Percentiles rank a stretch among this genome's conserved stretches.
Evolutionary conservation across 2,797 vertebrate genomes (phyloP).

Genomic region (Danio albolineatus): DNA sequence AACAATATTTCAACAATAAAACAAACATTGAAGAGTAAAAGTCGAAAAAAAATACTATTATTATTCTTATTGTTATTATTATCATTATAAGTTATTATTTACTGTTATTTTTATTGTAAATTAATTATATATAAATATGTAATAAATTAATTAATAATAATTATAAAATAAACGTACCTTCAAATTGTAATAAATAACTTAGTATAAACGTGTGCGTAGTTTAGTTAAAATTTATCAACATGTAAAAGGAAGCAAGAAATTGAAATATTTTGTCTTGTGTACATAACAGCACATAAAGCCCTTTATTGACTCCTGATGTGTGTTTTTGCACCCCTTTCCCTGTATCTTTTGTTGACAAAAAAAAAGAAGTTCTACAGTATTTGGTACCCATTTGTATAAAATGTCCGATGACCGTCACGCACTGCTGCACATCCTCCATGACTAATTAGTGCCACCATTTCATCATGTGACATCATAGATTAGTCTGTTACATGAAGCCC

Average conservation of each 20-base stretch:
- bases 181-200: too few species aligned
- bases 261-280: not conserved
- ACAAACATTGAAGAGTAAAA: too few species aligned
- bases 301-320: not conserved
- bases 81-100: too few species aligned
- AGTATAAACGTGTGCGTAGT: too few species aligned
- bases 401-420: not conserved
- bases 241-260: not conserved
- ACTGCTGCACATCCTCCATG: slow-evolving; percentile 40
- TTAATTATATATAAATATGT: too few species aligned
- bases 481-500: slow-evolving; percentile 68
- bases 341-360: not conserved
- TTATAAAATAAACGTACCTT: too few species aligned
- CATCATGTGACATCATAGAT: slow-evolving; percentile 59
- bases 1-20: too few species aligned
- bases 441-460: slow-evolving; percentile 49
- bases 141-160: too few species aligned
- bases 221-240: not conserved
- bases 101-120: too few species aligned
- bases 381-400: not conserved
- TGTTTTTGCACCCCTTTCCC: not conserved
- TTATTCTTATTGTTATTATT: too few species aligned
- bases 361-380: slow-evolving; percentile 1
- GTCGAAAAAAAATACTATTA: too few species aligned
- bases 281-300: not conserved